These are phyloP conservation scores for Acestrorhynchus altus DNA, from an alignment of 2,797 vertebrate genomes.

Conservation along the genomic window DNA sequence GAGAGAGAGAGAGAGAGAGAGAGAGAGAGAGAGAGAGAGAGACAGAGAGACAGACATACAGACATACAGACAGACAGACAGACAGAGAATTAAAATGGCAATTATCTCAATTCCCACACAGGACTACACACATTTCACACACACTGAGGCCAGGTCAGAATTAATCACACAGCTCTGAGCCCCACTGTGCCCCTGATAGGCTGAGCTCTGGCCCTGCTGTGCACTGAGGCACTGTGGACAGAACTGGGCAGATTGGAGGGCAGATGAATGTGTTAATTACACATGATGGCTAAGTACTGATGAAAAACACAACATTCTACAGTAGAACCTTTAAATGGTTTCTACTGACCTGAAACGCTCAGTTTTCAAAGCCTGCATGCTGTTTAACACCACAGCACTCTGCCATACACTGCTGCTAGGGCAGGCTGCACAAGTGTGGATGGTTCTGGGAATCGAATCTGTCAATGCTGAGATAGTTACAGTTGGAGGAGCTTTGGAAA, in stretches of 20 bases:
- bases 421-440: not conserved
- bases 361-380: not conserved
- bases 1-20: not conserved
- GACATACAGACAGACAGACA: not conserved
- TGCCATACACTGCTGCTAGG: not conserved
- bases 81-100: not conserved
- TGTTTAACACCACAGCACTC: not conserved
- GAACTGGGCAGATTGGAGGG: not conserved
- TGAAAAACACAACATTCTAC: not conserved
- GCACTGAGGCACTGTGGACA: not conserved
- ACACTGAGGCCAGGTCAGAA: conserved; percentile 18
- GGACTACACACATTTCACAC: conserved; percentile 9
- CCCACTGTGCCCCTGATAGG: conserved; percentile 12
- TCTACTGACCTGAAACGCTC: not conserved
- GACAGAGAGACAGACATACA: not conserved
- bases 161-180: conserved; percentile 31
- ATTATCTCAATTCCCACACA: conserved; percentile 13
- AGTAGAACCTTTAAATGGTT: not conserved
- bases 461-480: not conserved
- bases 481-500: not conserved
- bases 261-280: not conserved
- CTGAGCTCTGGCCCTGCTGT: not conserved
- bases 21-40: not conserved
- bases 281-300: too few species aligned
- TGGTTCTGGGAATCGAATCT: not conserved